Percentiles rank a stretch among this genome's conserved stretches.
Evolutionary conservation across 1,140 invertebrate genomes (phyloP).

Genomic region (Rhagoletis pomonella): DNA sequence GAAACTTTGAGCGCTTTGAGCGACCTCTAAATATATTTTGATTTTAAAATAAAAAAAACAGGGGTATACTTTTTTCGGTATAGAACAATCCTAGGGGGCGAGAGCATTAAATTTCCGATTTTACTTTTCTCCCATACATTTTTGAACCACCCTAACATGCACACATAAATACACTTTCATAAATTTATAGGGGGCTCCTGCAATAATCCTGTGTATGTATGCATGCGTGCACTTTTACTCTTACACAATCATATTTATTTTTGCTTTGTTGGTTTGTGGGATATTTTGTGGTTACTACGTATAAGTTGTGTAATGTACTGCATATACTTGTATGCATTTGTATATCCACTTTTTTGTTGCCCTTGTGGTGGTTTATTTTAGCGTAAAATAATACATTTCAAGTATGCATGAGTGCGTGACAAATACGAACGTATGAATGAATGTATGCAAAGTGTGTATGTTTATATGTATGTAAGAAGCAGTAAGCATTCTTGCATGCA

Average conservation of each 20-base stretch:
- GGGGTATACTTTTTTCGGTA: no score
- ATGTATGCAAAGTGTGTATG: neutral
- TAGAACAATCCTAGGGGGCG: no score
- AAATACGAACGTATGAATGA: neutral
- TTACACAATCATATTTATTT: constrained; percentile 7
- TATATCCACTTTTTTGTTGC: neutral
- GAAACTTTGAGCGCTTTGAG: no score
- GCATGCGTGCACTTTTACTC: neutral
- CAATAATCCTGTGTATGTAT: neutral
- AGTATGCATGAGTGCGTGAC: neutral
- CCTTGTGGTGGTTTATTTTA: neutral
- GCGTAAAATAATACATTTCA: neutral
- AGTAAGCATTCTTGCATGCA: no score
- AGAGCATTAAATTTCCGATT: no score
- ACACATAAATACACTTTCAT: neutral
- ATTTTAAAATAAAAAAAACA: no score
- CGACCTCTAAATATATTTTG: no score
- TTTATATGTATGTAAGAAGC: neutral
- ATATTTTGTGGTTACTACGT: constrained; percentile 4
- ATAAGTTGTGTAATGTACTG: neutral
- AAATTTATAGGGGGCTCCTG: neutral
- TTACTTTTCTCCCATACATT: no score
- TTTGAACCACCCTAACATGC: no score
- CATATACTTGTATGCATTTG: neutral
- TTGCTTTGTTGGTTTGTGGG: neutral